phyloP scores from a whole-genome alignment of 2,888 invertebrate genomes.

The Tiliacea citrago region DNA sequence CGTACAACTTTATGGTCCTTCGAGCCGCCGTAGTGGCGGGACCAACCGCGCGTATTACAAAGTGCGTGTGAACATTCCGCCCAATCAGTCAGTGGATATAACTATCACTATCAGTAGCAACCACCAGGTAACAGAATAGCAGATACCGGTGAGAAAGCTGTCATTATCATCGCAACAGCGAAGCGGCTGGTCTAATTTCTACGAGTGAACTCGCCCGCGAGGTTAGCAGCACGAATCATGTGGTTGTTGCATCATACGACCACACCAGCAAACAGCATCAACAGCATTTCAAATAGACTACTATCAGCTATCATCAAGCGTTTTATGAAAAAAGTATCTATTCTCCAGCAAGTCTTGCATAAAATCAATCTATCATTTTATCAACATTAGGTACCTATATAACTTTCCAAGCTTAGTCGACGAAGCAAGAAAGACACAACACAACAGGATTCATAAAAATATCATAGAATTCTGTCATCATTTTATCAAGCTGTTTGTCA shows the following conservation, averaged over 20 bases:
- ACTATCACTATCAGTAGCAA: too few species aligned
- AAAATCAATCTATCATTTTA: background rate
- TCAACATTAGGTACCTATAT: background rate
- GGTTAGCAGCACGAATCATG: constrained; percentile 4
- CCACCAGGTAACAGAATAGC: too few species aligned
- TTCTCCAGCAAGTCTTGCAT: constrained; percentile 1
- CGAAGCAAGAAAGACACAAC: background rate
- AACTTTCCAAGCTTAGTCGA: constrained; percentile 1
- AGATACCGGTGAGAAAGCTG: background rate
- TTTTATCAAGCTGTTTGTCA: background rate
- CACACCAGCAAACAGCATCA: constrained; percentile 3
- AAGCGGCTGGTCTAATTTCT: background rate
- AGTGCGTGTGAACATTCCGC: too few species aligned
- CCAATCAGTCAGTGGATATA: too few species aligned
- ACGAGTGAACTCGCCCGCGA: background rate
- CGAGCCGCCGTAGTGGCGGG: too few species aligned
- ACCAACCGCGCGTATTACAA: too few species aligned
- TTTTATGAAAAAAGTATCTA: constrained; percentile 6
- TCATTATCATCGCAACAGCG: constrained; percentile 12
- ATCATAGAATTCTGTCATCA: too few species aligned
- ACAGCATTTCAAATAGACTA: constrained; percentile 3
- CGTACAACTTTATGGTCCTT: too few species aligned
- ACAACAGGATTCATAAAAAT: background rate
- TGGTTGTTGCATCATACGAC: background rate
- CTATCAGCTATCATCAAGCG: constrained; percentile 6